phyloP scores from a whole-genome alignment of 2,888 invertebrate species.

The Drosophila leonis region DNA sequence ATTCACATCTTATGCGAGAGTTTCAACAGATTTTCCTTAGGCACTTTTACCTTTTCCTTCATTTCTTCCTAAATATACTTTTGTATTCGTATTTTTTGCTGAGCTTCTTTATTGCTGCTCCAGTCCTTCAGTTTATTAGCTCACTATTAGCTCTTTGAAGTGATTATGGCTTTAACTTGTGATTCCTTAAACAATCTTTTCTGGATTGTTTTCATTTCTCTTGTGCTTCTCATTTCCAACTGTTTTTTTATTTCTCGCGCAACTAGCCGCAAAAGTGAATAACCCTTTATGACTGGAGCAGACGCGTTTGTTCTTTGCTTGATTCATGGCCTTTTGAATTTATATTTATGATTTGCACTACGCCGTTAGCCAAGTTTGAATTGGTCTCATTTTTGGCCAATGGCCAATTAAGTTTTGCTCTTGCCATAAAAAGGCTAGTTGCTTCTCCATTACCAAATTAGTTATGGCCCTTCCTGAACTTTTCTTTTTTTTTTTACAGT shows the following conservation, averaged over 20 bases:
- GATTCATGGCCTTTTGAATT: slow-evolving; percentile 28
- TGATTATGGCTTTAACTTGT: background rate
- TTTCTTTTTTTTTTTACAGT: background rate
- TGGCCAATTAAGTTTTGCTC: slow-evolving; percentile 65
- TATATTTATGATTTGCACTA: slow-evolving; percentile 31
- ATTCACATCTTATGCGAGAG: background rate
- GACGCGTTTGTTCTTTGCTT: slow-evolving; percentile 17
- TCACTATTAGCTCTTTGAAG: background rate
- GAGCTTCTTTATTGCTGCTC: background rate
- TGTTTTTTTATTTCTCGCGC: background rate
- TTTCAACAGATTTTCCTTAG: too few relatives aligned
- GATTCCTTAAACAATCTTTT: background rate
- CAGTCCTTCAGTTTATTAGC: slow-evolving; percentile 6
- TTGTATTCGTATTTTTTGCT: background rate
- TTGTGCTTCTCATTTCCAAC: background rate
- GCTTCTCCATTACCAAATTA: slow-evolving; percentile 44
- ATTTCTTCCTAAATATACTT: background rate
- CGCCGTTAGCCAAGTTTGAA: slow-evolving; percentile 47
- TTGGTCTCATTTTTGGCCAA: slow-evolving; percentile 64
- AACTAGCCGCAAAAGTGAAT: slow-evolving; percentile 21
- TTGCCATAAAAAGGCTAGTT: slow-evolving; percentile 9
- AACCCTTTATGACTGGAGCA: slow-evolving; percentile 18
- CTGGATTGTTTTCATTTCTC: background rate
- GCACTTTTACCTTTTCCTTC: too few relatives aligned
- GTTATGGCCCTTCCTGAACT: slow-evolving; percentile 9